phyloP scores from a whole-genome alignment of 2,888 invertebrate species.

The Rhagophthalmus giganteus region DNA sequence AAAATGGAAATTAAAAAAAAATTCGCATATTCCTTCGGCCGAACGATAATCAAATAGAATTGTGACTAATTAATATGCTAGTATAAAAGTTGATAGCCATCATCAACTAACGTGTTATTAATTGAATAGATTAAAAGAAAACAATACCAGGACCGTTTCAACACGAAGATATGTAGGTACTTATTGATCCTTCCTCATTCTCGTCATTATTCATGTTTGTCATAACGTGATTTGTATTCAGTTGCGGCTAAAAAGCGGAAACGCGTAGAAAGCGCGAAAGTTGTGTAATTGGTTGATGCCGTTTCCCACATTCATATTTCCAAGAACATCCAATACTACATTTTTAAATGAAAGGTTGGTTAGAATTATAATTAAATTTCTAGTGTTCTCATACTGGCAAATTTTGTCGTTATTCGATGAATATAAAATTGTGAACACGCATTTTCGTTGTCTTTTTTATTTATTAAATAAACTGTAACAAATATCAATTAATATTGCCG shows the following conservation, averaged over 20 bases:
- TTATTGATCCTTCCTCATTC: slow-evolving; percentile 29
- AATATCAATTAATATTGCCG: no score
- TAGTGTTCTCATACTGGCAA: slow-evolving; percentile 1
- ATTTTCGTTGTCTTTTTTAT: no score
- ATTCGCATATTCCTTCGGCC: no score
- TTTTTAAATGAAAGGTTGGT: slow-evolving; percentile 12
- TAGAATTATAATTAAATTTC: slow-evolving; percentile 18
- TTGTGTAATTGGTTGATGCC: slow-evolving; percentile 30
- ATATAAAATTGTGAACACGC: slow-evolving; percentile 1
- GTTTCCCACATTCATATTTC: slow-evolving; percentile 29
- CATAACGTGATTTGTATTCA: slow-evolving; percentile 30
- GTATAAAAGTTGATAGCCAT: no score
- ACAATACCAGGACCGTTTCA: slow-evolving; percentile 10
- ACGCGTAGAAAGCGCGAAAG: slow-evolving; percentile 32
- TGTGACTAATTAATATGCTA: no score
- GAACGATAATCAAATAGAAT: no score
- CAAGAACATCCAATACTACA: slow-evolving; percentile 22
- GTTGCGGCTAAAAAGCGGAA: slow-evolving; percentile 26
- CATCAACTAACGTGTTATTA: slow-evolving; percentile 1
- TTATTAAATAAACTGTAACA: no score
- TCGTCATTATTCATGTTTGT: slow-evolving; percentile 27
- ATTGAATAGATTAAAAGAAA: slow-evolving; percentile 12
- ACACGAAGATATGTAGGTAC: slow-evolving; percentile 16
- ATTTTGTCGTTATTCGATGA: slow-evolving; percentile 1
- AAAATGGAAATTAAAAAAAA: no score